These are phyloP conservation scores for Archips crataeganus DNA, from an alignment of 2,888 invertebrate species.

Conservation along the genomic window DNA sequence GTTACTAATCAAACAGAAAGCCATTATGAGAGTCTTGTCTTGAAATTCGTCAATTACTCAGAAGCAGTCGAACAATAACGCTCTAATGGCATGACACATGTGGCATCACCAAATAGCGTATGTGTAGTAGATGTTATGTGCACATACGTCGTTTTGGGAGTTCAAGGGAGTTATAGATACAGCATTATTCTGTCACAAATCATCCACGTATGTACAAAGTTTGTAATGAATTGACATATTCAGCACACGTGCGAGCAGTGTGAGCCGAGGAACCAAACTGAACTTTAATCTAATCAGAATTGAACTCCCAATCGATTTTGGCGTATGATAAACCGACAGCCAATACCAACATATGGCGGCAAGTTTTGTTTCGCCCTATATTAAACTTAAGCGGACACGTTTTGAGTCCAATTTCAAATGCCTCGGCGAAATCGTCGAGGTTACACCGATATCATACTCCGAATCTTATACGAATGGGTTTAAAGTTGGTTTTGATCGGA, in stretches of 20 bases:
- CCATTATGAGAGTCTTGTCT: slow-evolving; percentile 54
- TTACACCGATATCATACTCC: slow-evolving; percentile 48
- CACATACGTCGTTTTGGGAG: slow-evolving; percentile 7
- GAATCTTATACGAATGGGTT: slow-evolving; percentile 50
- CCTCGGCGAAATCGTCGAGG: neutral
- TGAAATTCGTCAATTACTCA: slow-evolving; percentile 77
- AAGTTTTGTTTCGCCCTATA: neutral
- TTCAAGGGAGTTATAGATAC: slow-evolving; percentile 65
- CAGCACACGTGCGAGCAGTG: slow-evolving; percentile 74
- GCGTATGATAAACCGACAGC: slow-evolving; percentile 8
- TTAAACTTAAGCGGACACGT: slow-evolving; percentile 6
- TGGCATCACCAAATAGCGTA: slow-evolving; percentile 3
- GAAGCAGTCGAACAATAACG: slow-evolving; percentile 76
- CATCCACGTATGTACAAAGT: slow-evolving; percentile 80
- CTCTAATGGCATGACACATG: slow-evolving; percentile 50
- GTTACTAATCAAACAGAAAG: slow-evolving; percentile 67
- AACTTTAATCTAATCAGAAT: slow-evolving; percentile 44
- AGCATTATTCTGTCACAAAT: slow-evolving; percentile 83
- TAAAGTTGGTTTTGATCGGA: slow-evolving; percentile 47
- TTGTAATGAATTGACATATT: slow-evolving; percentile 85
- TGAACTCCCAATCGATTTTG: slow-evolving; percentile 27
- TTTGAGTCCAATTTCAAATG: slow-evolving; percentile 25
- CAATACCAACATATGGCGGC: slow-evolving; percentile 32
- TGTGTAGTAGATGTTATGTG: neutral
- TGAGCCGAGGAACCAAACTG: slow-evolving; percentile 47